Evolutionary conservation across 2,797 vertebrate genomes (phyloP), one percentile per base, ranked within the genome.

Genomic region (Atherinosoma microstoma): DNA sequence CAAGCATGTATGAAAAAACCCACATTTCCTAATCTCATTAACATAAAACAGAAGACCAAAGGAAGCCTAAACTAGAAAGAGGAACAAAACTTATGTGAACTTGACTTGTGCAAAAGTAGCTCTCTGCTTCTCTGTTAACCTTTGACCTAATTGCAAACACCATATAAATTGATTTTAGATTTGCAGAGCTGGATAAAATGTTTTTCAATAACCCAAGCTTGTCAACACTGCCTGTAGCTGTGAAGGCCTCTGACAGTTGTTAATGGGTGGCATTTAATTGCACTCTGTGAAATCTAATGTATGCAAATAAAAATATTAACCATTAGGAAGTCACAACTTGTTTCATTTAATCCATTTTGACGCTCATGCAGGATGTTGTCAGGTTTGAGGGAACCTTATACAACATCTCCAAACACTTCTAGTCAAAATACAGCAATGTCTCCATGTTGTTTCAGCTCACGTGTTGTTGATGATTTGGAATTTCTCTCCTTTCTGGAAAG

Each of bases 401-500:
- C 4, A 11, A 62, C 40, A 63, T 64, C 4, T 56, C 18, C 36
- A 35, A 58, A 53, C n/a, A 62, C 18, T 8, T 15, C 24, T 27
- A 27, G 49, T 30, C 24, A 18, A 62, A 54, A 62, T 5, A 2
- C 4, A 53, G 6, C 10, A 2, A 0, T 8, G 22, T 70, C 2
- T 8, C 7, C 22, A 2, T 53, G 22, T 24, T 24, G 29, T 8
- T 64, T 36, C 12, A 45, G 85, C 97, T 95, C 86, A 99, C 97
- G 94, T 96, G 82, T 97, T 99, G 90, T 98, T 99, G 92, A 99
- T 96, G 81, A 99, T 97, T 84, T 99, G 97, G 80, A 99, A 97
- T 89, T 97, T 99, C 86, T 99, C 98, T 76, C 97, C 98, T 88
- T 99, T 99, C 88, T 87, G 90, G 89, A 99, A 99, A 8, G 93